Evolutionary conservation across 30 jellyfish, hydroid and myxozoan genomes (phyloP), one percentile per base, ranked within the genome.

Genomic region (Turritopsis rubra): DNA sequence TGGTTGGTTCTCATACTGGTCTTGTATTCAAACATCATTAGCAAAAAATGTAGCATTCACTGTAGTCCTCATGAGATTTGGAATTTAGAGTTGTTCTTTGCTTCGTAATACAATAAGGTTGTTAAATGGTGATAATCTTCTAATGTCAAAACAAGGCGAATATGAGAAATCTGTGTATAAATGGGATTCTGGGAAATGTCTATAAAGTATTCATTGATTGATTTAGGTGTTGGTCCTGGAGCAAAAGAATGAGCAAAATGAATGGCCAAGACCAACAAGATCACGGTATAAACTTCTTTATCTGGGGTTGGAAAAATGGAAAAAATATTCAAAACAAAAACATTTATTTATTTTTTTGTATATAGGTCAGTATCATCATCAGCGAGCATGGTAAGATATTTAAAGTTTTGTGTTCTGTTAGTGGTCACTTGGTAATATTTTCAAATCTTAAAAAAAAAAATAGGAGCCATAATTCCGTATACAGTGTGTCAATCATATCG

Each of bases 261-360:
- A 88, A 18, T 91, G 97, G 97, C 96, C 97, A 41, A 84, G 96
- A 75, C 96, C 88, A 65, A 91, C 97, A 30, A 87, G 97, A 80
- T 66, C 96, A 73, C 85, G 96, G 96, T 91, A 24, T 25, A 21
- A 24, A 84, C 3, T 68, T 78, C 29, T 77, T 77, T 77, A 1
- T 0, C 29, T 0, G n/a, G 13, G 5, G 60, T 41, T 41, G 13
- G 9, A 41, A 41, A 41, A 41, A 3, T 13, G 13, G 13, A 13
- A 41, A 41, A 41, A 41, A 41, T 41, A 13, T 41, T 41, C 60
- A 41, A 13, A 41, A 3, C 5, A 41, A 3, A 3, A 13, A 68
- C 8, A 68, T 7, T 27, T 16, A 8, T 68, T 23, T n/a, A 9
- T 68, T n/a, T 68, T 68, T 68, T 68, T 23, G 22, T 60, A 23